Evolutionary conservation across 2,888 invertebrate genomes (phyloP).

Genomic region (Torymus tubicola): DNA sequence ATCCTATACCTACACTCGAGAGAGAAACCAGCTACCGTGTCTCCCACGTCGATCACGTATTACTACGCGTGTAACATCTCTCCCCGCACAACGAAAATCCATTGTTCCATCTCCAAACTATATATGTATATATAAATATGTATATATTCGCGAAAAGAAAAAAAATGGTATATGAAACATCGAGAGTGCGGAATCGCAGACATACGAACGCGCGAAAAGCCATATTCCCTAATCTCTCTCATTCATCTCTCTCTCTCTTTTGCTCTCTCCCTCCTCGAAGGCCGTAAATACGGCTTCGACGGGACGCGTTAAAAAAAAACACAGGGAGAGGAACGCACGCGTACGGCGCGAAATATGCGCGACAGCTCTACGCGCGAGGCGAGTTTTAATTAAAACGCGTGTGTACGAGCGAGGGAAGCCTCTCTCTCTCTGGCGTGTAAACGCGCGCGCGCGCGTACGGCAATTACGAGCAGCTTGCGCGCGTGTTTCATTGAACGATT

Average conservation of each 20-base stretch:
- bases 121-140: too few species aligned
- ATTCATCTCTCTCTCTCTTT: slow-evolving; percentile 23
- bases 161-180: neutral
- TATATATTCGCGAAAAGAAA: neutral
- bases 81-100: too few species aligned
- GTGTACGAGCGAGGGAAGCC: neutral
- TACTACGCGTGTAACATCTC: too few species aligned
- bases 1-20: neutral
- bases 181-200: neutral
- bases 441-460: neutral
- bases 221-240: neutral
- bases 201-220: neutral
- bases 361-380: slow-evolving; percentile 4
- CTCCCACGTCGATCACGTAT: too few species aligned
- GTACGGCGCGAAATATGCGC: slow-evolving; percentile 17
- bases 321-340: neutral
- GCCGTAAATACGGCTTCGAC: slow-evolving; percentile 28
- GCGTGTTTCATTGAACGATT: slow-evolving; percentile 13
- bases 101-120: too few species aligned
- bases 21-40: too few species aligned
- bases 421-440: neutral
- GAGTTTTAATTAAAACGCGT: slow-evolving; percentile 45
- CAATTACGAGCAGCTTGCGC: slow-evolving; percentile 35
- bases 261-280: too few species aligned
- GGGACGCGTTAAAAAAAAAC: neutral